phyloP scores from a whole-genome alignment of 2,888 invertebrate species.

The Vanessa cardui region DNA sequence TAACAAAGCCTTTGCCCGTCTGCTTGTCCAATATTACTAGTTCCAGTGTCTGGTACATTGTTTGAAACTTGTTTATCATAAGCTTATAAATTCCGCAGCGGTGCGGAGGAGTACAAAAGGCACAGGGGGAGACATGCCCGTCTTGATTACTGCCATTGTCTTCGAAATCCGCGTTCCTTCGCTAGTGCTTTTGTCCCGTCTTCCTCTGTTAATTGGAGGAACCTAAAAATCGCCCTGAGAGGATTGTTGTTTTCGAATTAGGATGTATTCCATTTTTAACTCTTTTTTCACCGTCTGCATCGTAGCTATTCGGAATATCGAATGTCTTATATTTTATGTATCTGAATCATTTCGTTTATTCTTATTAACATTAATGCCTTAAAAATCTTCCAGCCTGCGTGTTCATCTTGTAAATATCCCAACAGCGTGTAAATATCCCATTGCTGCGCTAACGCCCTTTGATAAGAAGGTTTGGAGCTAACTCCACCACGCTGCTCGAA shows the following conservation, averaged over 20 bases:
- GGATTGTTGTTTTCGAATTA: constrained; percentile 24
- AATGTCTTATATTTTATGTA: too few species aligned
- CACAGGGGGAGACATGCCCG: constrained; percentile 48
- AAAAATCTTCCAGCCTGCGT: too few species aligned
- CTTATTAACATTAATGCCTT: too few species aligned
- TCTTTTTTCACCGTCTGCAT: too few species aligned
- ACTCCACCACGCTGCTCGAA: too few species aligned
- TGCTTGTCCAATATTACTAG: constrained; percentile 23
- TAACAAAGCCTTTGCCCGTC: constrained; percentile 17
- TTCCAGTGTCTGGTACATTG: constrained; percentile 30
- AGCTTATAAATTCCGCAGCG: constrained; percentile 61
- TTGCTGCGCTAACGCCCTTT: too few species aligned
- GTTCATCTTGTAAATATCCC: too few species aligned
- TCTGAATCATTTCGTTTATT: too few species aligned
- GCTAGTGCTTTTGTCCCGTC: constrained; percentile 59
- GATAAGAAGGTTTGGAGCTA: not conserved
- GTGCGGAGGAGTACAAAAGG: constrained; percentile 36
- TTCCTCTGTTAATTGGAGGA: constrained; percentile 47
- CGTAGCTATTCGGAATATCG: too few species aligned
- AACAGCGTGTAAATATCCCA: too few species aligned
- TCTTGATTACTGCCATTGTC: constrained; percentile 73
- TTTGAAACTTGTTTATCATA: constrained; percentile 41
- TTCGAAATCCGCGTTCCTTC: constrained; percentile 63
- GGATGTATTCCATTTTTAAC: constrained; percentile 18
- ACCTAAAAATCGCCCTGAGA: constrained; percentile 37